Evolutionary conservation across 2,113 vertebrate species (phyloP), one percentile per base, ranked within the genome.

Genomic region (Notarius quadriscutis): DNA sequence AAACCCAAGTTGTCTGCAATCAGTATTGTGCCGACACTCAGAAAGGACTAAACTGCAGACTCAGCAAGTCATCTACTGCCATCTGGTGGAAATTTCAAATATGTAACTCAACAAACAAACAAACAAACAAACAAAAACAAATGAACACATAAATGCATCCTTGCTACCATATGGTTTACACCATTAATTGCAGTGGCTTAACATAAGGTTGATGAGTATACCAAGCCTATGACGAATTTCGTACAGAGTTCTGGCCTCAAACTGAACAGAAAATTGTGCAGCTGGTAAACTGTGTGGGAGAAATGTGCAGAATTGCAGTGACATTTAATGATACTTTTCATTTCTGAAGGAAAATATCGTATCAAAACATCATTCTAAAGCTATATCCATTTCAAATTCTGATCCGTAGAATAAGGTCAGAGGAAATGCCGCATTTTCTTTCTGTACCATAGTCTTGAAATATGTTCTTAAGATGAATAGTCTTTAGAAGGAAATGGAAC

Each of bases 21-120:
- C 80, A 71, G 15, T 48, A 53, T 25, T 86, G 27, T 86, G 20
- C 8, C 30, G 27, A 18, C 78, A 81, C 15, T 81, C 12, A 41
- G 41, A 57, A 34, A 22, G 10, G 12, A 41, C 51, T 27, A 63
- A 86, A 81, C 79, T 87, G 82, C 18, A 34, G 78, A 84, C 90
- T 62, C 67, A 88, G 67, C 67, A 89, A 92, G 91, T 90, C 87
- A 88, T 93, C 77, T 94, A 93, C 85, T 94, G 91, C 94, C 94
- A 94, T 92, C 94, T 94, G 93, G 91, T 93, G 94, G 94, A 88
- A 27, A 74, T 74, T 51, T 15, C 15, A 34, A 79, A 67, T 67
- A 71, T 81, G 17, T 78, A 81, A 34, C 8, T 27, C 20, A 34
- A 69, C 17, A n/a, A 79, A 60, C 20, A 34, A 75, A 48, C 34